Percentiles rank a stretch among this genome's conserved stretches.
phyloP scores from a whole-genome alignment of 1,140 invertebrate genomes.

The Maconellicoccus hirsutus region DNA sequence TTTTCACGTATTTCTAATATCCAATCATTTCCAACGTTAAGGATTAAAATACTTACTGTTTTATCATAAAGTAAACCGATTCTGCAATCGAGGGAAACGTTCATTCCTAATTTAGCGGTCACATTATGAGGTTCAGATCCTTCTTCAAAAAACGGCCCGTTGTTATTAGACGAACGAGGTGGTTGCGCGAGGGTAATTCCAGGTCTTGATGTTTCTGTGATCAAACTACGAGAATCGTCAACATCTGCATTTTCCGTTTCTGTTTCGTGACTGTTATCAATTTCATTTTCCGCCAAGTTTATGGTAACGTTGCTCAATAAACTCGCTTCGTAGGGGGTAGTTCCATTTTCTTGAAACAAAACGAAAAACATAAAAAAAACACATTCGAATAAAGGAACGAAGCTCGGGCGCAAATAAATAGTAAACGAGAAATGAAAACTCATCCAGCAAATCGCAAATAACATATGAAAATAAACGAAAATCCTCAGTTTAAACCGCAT shows the following conservation, averaged over 20 bases:
- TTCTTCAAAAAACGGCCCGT: constrained; percentile 34
- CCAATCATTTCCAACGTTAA: background rate
- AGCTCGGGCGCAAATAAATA: background rate
- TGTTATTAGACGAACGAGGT: background rate
- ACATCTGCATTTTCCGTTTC: constrained; percentile 1
- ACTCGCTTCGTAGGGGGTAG: background rate
- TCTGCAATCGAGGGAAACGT: constrained; percentile 33
- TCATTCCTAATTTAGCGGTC: constrained; percentile 32
- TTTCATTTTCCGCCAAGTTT: constrained; percentile 14
- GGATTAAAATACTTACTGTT: constrained; percentile 30
- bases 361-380: background rate
- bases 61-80: constrained; percentile 34
- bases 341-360: constrained; percentile 17
- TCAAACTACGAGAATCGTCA: background rate
- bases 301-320: constrained; percentile 3
- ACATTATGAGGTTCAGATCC: constrained; percentile 31
- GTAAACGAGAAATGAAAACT: background rate
- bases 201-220: constrained; percentile 13
- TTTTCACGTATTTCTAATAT: too few relatives aligned
- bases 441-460: background rate
- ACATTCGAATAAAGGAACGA: background rate
- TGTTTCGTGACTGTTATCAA: constrained; percentile 14
- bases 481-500: background rate
- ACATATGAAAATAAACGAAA: background rate
- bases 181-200: constrained; percentile 12